A percentile compares a stretch with the other conserved stretches of the same genome.
These are phyloP conservation scores for Venustaconcha ellipsiformis DNA, from an alignment of 1,140 invertebrate genomes.

Conservation along the genomic window DNA sequence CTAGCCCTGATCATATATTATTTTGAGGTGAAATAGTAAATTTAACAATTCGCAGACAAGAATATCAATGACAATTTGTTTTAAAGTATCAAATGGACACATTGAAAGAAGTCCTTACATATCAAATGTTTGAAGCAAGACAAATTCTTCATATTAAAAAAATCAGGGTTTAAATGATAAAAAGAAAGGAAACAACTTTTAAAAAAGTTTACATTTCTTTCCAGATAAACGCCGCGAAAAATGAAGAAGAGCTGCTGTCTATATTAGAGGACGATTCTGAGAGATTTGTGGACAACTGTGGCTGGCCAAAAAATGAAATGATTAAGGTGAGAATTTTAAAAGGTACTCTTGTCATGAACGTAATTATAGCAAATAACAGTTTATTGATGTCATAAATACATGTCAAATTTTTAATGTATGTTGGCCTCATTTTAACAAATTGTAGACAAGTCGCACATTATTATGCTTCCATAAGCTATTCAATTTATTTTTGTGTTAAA, in stretches of 20 bases:
- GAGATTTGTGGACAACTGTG: conserved; percentile 38
- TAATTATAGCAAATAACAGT: background rate
- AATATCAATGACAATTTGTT: background rate
- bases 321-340: conserved; percentile 28
- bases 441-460: background rate
- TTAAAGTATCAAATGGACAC: background rate
- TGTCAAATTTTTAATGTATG: background rate
- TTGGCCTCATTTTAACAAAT: background rate
- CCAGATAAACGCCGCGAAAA: conserved; percentile 30
- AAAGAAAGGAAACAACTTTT: too few relatives aligned
- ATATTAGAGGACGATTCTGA: conserved; percentile 34
- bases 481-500: conserved; percentile 1
- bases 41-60: background rate
- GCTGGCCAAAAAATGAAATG: conserved; percentile 33
- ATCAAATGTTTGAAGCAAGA: background rate
- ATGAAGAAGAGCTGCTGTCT: conserved; percentile 27
- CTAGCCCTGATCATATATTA: background rate
- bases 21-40: background rate
- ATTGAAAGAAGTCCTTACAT: background rate
- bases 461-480: background rate
- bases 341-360: background rate
- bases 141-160: background rate
- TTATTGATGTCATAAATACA: background rate
- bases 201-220: background rate
- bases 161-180: too few relatives aligned